Conservation (phyloP, 2,888 invertebrate species). For the Germaria angustata region DNA sequence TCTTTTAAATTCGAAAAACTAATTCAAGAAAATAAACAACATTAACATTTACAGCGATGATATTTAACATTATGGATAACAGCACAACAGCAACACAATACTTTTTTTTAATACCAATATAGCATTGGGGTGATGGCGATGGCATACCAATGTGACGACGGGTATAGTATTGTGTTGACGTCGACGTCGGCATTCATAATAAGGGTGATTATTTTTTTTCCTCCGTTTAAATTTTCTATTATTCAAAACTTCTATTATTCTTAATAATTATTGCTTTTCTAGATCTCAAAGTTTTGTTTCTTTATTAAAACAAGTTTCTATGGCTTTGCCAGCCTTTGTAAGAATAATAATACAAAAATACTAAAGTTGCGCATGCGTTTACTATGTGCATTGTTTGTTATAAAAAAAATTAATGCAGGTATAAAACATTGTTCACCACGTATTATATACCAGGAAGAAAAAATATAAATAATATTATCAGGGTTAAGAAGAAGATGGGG, state of each 20-base stretch:
- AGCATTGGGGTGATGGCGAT: too few species aligned
- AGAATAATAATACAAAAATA: background rate
- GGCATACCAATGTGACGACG: too few species aligned
- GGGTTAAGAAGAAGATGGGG: conserved; percentile 7
- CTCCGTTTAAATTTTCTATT: conserved; percentile 33
- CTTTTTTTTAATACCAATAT: too few species aligned
- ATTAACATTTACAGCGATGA: too few species aligned
- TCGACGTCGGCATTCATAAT: too few species aligned
- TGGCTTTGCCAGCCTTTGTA: conserved; percentile 20
- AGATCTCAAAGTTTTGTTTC: conserved; percentile 1
- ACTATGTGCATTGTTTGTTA: conserved; percentile 27
- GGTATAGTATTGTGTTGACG: too few species aligned
- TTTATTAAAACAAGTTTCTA: conserved; percentile 26
- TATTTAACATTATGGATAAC: too few species aligned
- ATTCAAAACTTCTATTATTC: conserved; percentile 50
- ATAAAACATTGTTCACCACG: conserved; percentile 37
- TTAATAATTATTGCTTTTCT: conserved; percentile 38
- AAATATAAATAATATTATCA: conserved; percentile 44
- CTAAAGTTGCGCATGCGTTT: conserved; percentile 38
- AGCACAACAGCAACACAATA: too few species aligned
- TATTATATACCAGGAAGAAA: background rate
- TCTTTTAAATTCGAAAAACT: too few species aligned
- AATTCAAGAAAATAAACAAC: too few species aligned
- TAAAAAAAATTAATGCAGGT: background rate
- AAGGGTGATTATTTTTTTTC: too few species aligned